phyloP scores from a whole-genome alignment of 2,888 invertebrate genomes.

The Rhingia campestris region DNA sequence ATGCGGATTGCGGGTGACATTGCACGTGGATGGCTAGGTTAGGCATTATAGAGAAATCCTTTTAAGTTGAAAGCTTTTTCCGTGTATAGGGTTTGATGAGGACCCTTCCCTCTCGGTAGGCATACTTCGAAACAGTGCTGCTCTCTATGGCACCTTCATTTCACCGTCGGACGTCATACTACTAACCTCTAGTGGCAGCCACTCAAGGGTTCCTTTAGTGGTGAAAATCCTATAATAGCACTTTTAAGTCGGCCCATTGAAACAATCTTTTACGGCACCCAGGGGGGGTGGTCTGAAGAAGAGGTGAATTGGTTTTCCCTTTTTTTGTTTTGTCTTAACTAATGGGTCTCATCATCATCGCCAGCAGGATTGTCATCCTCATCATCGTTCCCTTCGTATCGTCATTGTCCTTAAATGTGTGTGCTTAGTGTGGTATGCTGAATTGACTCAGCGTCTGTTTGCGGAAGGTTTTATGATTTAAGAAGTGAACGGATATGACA shows the following conservation, averaged over 20 bases:
- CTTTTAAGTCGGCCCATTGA: constrained; percentile 63
- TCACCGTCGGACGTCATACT: constrained; percentile 15
- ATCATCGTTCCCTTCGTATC: constrained; percentile 1
- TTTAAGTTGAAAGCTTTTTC: constrained; percentile 42
- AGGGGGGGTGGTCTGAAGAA: constrained; percentile 2
- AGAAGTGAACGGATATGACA: constrained; percentile 31
- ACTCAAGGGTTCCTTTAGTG: constrained; percentile 59
- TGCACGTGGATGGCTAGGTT: background rate
- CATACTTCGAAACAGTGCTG: constrained; percentile 35
- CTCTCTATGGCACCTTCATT: constrained; percentile 14
- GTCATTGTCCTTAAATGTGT: constrained; percentile 55
- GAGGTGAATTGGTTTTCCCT: constrained; percentile 21
- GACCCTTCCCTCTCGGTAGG: constrained; percentile 20
- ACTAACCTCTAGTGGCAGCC: constrained; percentile 61
- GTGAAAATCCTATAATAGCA: constrained; percentile 64
- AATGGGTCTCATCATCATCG: constrained; percentile 51
- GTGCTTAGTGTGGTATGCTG: constrained; percentile 30
- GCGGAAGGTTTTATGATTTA: constrained; percentile 57
- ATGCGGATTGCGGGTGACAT: background rate
- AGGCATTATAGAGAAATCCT: constrained; percentile 27
- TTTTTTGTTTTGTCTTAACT: constrained; percentile 23
- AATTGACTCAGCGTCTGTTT: constrained; percentile 50
- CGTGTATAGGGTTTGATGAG: background rate
- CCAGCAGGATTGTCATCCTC: background rate
- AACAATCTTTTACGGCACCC: constrained; percentile 40